These are phyloP conservation scores for Coreoperca whiteheadi DNA, from an alignment of 2,113 vertebrate species.

Conservation along the genomic window DNA sequence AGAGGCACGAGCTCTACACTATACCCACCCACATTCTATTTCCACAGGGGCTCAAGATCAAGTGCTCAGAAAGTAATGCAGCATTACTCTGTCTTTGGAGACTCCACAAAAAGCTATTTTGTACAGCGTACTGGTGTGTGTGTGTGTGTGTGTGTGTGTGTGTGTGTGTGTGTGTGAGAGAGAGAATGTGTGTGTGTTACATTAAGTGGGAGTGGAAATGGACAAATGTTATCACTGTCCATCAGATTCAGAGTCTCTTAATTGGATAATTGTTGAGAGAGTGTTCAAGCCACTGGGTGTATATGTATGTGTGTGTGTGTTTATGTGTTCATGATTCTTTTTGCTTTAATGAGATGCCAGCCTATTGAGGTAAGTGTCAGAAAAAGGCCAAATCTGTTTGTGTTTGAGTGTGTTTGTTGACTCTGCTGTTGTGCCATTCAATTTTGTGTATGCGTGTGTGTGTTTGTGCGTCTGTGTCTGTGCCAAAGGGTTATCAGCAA, in stretches of 20 bases:
- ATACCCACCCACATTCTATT: neutral
- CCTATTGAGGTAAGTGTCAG: conserved; percentile 57
- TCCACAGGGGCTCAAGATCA: conserved; percentile 34
- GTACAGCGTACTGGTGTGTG: neutral
- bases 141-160: conserved; percentile 2
- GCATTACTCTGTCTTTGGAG: conserved; percentile 55
- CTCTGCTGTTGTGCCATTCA: conserved; percentile 35
- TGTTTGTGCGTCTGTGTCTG: conserved; percentile 20
- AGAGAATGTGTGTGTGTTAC: conserved; percentile 10
- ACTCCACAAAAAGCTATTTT: conserved; percentile 60
- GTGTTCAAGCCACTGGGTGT: conserved; percentile 17
- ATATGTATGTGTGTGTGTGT: conserved; percentile 18
- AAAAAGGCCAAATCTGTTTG: conserved; percentile 46
- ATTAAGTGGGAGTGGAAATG: conserved; percentile 41
- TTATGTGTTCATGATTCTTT: conserved; percentile 15
- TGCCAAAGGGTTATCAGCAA: conserved; percentile 60
- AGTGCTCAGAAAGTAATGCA: conserved; percentile 53
- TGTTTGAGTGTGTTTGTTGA: conserved; percentile 31
- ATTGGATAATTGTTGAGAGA: conserved; percentile 58
- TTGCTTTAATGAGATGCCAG: conserved; percentile 57
- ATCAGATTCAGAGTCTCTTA: conserved; percentile 59
- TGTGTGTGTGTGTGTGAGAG: neutral
- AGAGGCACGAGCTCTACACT: neutral
- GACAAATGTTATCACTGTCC: conserved; percentile 55
- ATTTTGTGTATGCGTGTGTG: conserved; percentile 20